Percentiles rank a stretch among this genome's conserved stretches.
These are phyloP conservation scores for Drosophila subobscura DNA, from an alignment of 1,140 invertebrate genomes.

Conservation along the genomic window DNA sequence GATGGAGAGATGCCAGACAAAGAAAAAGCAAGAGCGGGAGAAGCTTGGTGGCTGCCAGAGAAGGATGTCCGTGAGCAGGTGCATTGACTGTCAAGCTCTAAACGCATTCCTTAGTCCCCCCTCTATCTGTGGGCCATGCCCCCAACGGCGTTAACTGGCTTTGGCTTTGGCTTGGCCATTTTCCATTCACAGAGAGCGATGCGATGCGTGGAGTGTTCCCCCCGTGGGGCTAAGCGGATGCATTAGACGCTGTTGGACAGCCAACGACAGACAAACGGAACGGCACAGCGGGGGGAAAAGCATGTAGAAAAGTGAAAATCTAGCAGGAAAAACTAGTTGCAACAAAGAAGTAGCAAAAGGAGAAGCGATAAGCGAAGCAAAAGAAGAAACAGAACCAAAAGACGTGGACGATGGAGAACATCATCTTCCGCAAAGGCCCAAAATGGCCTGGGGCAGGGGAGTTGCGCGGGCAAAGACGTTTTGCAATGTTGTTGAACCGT, in stretches of 20 bases:
- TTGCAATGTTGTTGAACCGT: constrained; percentile 3
- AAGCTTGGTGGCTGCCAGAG: neutral
- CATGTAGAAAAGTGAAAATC: constrained; percentile 69
- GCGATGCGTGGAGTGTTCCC: constrained; percentile 2
- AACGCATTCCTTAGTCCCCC: constrained; percentile 23
- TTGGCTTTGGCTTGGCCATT: constrained; percentile 57
- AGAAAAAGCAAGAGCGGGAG: constrained; percentile 27
- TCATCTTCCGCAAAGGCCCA: constrained; percentile 33
- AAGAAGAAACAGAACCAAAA: too few relatives aligned
- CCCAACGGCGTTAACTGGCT: constrained; percentile 56
- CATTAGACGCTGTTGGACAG: constrained; percentile 59
- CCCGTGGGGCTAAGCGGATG: constrained; percentile 55
- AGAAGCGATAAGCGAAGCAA: constrained; percentile 4
- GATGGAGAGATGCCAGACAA: constrained; percentile 30
- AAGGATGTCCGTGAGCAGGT: constrained; percentile 54
- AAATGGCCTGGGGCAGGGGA: neutral
- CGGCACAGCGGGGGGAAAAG: constrained; percentile 33
- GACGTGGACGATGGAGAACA: constrained; percentile 11
- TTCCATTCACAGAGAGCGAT: constrained; percentile 45
- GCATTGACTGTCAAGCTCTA: constrained; percentile 59
- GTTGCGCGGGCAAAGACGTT: constrained; percentile 40
- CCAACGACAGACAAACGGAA: constrained; percentile 48
- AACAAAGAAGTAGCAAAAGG: constrained; percentile 1
- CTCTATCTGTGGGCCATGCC: neutral
- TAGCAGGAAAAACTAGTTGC: constrained; percentile 20